Base-by-base conservation (phyloP, 2,888 invertebrate genomes). In the Troilus luridus region DNA sequence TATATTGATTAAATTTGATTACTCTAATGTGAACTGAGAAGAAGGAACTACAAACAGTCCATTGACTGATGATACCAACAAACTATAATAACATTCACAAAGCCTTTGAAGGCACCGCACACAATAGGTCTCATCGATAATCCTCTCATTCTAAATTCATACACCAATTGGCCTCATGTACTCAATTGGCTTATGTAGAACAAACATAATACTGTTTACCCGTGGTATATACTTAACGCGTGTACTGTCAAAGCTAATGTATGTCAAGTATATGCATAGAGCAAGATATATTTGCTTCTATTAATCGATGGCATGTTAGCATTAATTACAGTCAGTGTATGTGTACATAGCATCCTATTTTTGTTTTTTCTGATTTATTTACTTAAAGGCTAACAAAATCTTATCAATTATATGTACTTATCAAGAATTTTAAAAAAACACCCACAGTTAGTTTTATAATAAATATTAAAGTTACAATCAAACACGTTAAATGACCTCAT, bases 121-220 rank as follows among this genome's bases (percentile, higher is more conserved):
- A 77, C 72, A 27, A 77, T 17, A 41, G 72, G 14, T 17, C 27
- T 8, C 41, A 41, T 77, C 72, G 72, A 77, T 77, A 77, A 77
- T 77, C 72, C 72, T 8, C 17, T 17, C 72, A 77, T 77, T 77
- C 27, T 77, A 77, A 77, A 77, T 77, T 27, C 72, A 77, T 77
- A 77, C 41, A 19, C 27, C 19, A 0, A 27, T 17, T 17, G 17
- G 41, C 41, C 41, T 41, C 41, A 41, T n/a, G 64, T 10, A 27
- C 72, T 41, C 72, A 41, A 77, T 9, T 41, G 41, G 14, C 72
- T 19, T 41, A 77, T 41, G 41, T 17, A 77, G 27, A 19, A 41
- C 41, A 77, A 77, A 77, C 72, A 41, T 27, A 77, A 77, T 77
- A 77, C 17, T 7, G 24, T 24, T 24, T 12, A 17, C 41, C 41